Base-by-base conservation (phyloP, 2,888 invertebrate genomes). In the Scaptomyza parva region DNA sequence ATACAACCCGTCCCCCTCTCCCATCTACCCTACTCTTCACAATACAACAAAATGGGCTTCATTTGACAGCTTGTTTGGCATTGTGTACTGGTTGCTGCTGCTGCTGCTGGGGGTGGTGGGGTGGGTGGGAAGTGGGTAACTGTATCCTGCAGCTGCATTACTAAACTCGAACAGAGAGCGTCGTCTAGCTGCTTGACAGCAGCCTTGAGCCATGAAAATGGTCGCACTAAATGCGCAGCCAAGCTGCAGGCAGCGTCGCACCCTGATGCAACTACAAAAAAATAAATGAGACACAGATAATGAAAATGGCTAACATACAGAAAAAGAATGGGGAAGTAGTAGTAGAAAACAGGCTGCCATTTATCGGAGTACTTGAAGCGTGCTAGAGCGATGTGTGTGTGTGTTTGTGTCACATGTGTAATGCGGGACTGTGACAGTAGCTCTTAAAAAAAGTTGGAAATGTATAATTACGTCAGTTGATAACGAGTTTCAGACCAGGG, bases 61-160 rank as follows among this genome's bases (percentile, higher is more conserved):
- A 82, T 86, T 86, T 82, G 82, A 82, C 86, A 86, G 81, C 81
- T 81, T 83, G 81, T 81, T 81, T 70, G 81, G 83, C 70, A 79
- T 86, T 81, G 83, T 81, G 83, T 86, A 67, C 73, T 74, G 69
- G 20, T 62, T 44, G 47, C 71, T 69, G 20, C 65, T 48, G 47
- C n/a, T n/a, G n/a, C n/a, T n/a, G n/a, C n/a, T n/a, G n/a, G n/a
- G n/a, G n/a, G n/a, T n/a, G n/a, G n/a, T n/a, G n/a, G n/a, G n/a
- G n/a, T n/a, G n/a, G n/a, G n/a, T n/a, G n/a, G n/a, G n/a, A n/a
- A n/a, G n/a, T n/a, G 18, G 20, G 30, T 37, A 37, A n/a, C n/a
- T n/a, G 20, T n/a, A 26, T 30, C 30, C 60, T 20, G 17, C 55
- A 37, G 76, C 45, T 54, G 64, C 58, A 63, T 58, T 70, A 54